Conservation (phyloP, 2,797 vertebrate species). For the Phyllotis vaccarum region DNA sequence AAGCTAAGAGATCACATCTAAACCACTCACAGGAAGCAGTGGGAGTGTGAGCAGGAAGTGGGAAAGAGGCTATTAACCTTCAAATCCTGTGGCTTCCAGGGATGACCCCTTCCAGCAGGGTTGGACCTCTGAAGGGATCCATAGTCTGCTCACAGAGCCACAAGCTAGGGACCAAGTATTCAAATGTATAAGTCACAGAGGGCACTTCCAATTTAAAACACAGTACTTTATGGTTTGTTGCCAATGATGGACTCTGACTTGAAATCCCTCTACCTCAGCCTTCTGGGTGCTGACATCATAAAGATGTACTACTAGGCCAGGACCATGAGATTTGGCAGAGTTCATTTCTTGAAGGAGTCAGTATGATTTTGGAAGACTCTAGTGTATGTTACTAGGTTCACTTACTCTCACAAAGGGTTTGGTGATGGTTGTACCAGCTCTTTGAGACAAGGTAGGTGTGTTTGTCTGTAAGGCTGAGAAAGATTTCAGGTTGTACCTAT, state of each 20-base stretch:
- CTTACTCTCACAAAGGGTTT: neutral
- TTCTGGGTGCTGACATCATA: neutral
- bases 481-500: slow-evolving; percentile 1
- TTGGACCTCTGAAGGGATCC: neutral
- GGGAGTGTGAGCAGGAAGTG: neutral
- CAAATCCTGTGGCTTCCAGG: neutral
- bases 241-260: neutral
- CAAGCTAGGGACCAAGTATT: neutral
- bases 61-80: neutral
- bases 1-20: neutral
- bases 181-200: neutral
- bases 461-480: neutral
- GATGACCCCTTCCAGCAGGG: neutral
- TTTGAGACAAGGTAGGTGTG: neutral
- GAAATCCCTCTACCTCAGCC: neutral
- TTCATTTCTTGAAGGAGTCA: neutral
- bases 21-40: neutral
- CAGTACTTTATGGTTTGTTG: neutral
- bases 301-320: too few relatives aligned
- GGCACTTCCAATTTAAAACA: neutral
- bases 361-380: neutral
- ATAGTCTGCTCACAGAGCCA: neutral
- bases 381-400: neutral
- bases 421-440: neutral
- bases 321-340: neutral